Conservation (phyloP, 2,113 vertebrate species). For the Arizona elegans region DNA sequence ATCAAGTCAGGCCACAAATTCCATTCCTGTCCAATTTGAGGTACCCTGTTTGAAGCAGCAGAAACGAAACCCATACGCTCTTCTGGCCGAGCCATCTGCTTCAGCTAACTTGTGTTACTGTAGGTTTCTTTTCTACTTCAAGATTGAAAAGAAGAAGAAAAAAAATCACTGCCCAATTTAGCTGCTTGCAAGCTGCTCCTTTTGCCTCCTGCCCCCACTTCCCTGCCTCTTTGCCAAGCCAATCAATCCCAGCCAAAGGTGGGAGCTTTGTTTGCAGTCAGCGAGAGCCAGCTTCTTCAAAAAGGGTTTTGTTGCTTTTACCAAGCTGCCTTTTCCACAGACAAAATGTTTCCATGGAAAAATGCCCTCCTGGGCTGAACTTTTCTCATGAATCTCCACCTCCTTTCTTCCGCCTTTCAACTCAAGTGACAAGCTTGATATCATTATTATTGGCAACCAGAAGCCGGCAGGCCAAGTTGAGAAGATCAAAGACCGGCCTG, state of each 20-base stretch:
- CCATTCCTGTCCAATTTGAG: too few relatives aligned
- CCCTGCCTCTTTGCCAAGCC: not conserved
- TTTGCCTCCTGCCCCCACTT: not conserved
- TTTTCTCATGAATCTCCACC: slow-evolving; percentile 33
- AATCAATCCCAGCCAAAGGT: slow-evolving; percentile 15
- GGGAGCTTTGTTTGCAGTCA: slow-evolving; percentile 38
- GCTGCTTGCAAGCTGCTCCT: slow-evolving; percentile 33
- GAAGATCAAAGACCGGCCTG: slow-evolving; percentile 59
- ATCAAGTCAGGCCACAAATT: not conserved
- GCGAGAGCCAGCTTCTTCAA: slow-evolving; percentile 14
- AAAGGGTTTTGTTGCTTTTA: slow-evolving; percentile 45
- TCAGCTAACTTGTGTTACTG: not conserved
- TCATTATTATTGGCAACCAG: slow-evolving; percentile 63
- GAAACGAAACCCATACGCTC: rapidly evolving
- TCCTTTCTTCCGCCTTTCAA: slow-evolving; percentile 51
- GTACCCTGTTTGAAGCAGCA: not conserved
- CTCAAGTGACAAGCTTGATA: slow-evolving; percentile 63
- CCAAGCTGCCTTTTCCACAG: slow-evolving; percentile 55
- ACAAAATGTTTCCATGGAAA: slow-evolving; percentile 59
- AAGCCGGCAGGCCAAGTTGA: slow-evolving; percentile 49
- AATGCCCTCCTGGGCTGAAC: slow-evolving; percentile 29
- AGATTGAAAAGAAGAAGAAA: not conserved
- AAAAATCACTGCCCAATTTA: slow-evolving; percentile 22
- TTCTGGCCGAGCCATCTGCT: not conserved
- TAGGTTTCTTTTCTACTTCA: not conserved